Percentiles rank a stretch among this genome's conserved stretches.
These are phyloP conservation scores for Leptinotarsa tumamoca DNA, from an alignment of 2,888 invertebrate species.

Conservation along the genomic window DNA sequence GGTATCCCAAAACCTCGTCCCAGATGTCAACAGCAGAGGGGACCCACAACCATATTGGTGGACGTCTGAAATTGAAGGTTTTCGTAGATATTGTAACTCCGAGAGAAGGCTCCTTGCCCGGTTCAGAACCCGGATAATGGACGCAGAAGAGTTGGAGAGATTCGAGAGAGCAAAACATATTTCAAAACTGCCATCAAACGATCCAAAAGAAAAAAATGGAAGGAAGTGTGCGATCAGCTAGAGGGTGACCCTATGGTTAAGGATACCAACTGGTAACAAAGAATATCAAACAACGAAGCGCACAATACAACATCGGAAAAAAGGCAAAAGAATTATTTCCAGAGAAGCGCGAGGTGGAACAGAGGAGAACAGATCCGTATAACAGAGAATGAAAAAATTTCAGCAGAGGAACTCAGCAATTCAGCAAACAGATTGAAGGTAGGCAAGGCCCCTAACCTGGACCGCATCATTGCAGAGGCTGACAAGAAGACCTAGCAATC, in stretches of 20 bases:
- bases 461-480: neutral
- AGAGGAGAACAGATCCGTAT: neutral
- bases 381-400: neutral
- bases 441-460: slow-evolving; percentile 8
- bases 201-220: slow-evolving; percentile 2
- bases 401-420: neutral
- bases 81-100: neutral
- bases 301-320: neutral
- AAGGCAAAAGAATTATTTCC: neutral
- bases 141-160: neutral
- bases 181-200: neutral
- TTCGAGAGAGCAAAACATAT: neutral
- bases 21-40: neutral
- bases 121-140: neutral
- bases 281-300: neutral
- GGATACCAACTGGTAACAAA: neutral
- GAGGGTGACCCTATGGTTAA: neutral
- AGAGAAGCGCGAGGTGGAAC: neutral
- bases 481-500: neutral
- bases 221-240: slow-evolving; percentile 5
- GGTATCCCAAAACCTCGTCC: neutral
- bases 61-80: neutral
- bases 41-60: slow-evolving; percentile 13
- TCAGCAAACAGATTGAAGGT: neutral
- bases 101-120: neutral